Evolutionary conservation across 2,888 invertebrate species (phyloP), one percentile per base, ranked within the genome.

Genomic region (Cecidostiba fungosa): DNA sequence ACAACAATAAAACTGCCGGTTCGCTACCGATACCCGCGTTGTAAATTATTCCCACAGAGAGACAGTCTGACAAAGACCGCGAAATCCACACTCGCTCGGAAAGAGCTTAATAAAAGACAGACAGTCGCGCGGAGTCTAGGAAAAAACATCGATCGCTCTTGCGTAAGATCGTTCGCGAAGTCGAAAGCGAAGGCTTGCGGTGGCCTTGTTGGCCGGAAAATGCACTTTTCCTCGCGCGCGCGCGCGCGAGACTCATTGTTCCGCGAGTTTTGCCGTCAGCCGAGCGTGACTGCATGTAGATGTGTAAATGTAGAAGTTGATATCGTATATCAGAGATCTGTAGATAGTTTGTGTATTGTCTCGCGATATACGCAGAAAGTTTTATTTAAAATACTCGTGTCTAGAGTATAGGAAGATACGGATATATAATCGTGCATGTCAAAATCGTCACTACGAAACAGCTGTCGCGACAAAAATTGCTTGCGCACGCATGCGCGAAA

Each of bases 161-260:
- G 85, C 80, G 77, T 80, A 80, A 85, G 76, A 76, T 69, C 74
- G 14, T 29, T 12, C 26, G 12, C 26, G 29, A 23, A 79, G 72
- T 77, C 77, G 72, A 59, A 73, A 72, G 77, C 79, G 54, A 77
- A 81, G 77, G 72, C 74, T 62, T 23, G 50, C 47, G 59, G 70
- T 54, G 78, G 82, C 85, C 85, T 85, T 85, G 85, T 39, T 26
- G 19, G 32, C 74, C 23, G 50, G 85, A 69, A 85, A 85, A 85
- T 85, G 78, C 82, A 85, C 77, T 85, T 85, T 77, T 82, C 77
- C 72, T 77, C 77, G 29, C 26, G 39, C 36, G 47, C 32, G 54
- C 79, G 10, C 14, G n/a, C 23, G 70, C 72, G 62, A 1, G 10
- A 50, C 73, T 54, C 72, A 83, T 83, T 83, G 83, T 83, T 83